A percentile compares a stretch with the other conserved stretches of the same genome.
Evolutionary conservation across 1,140 invertebrate genomes (phyloP).

Genomic region (Saccostrea cuccullata): DNA sequence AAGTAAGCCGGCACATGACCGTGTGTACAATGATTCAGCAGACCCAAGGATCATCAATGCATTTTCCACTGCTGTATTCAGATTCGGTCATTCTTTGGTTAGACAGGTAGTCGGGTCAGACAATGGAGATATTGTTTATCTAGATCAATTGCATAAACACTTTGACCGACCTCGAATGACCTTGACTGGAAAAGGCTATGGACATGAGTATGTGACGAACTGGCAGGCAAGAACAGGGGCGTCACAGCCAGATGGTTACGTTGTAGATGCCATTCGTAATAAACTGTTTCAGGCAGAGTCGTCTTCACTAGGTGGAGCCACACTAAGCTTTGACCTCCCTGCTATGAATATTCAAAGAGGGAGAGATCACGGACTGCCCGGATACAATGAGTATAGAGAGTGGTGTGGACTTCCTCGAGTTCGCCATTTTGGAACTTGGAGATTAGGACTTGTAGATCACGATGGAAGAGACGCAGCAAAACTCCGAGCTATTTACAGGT

Average conservation of each 20-base stretch:
- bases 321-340: constrained; percentile 72
- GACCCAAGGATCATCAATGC: constrained; percentile 90
- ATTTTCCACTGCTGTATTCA: constrained; percentile 80
- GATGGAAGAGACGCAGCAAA: not conserved
- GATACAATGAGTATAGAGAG: constrained; percentile 59
- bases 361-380: constrained; percentile 90
- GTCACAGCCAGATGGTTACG: not conserved
- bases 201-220: constrained; percentile 5
- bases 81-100: constrained; percentile 79
- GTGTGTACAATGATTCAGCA: constrained; percentile 85
- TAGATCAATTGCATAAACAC: not conserved
- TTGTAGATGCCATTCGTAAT: constrained; percentile 32
- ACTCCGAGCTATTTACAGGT: constrained; percentile 36
- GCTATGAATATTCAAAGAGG: constrained; percentile 84
- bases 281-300: constrained; percentile 19
- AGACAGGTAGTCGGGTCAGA: constrained; percentile 1
- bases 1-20: not conserved
- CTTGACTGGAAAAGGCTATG: not conserved
- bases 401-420: constrained; percentile 71
- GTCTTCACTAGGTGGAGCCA: not conserved
- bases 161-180: constrained; percentile 16
- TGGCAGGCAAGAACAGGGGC: constrained; percentile 17
- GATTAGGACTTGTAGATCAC: constrained; percentile 47
- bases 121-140: not conserved
- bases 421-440: constrained; percentile 81